Conservation (phyloP, 2,797 vertebrate species). For the Vespertilio murinus region DNA sequence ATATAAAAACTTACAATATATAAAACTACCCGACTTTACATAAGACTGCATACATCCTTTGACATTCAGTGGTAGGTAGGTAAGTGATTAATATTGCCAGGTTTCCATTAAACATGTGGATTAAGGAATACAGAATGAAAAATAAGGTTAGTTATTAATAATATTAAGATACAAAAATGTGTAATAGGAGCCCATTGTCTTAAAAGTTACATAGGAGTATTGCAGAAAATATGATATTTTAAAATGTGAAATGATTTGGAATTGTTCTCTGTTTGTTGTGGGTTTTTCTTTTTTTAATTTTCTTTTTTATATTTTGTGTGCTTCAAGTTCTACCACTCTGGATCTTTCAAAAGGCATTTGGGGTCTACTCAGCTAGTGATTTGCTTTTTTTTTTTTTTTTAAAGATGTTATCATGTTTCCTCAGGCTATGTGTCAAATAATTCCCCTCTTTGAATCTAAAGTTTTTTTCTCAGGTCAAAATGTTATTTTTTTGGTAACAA, state of each 20-base stretch:
- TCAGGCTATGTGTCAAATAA: background rate
- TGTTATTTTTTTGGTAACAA: background rate
- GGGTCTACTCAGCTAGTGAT: background rate
- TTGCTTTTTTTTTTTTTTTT: background rate
- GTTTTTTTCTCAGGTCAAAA: background rate
- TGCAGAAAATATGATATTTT: background rate
- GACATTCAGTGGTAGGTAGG: background rate
- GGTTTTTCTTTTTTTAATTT: background rate
- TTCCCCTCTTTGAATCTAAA: background rate
- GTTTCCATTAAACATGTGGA: background rate
- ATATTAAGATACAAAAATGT: background rate
- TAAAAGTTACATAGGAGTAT: background rate
- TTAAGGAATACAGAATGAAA: background rate
- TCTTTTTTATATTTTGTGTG: background rate
- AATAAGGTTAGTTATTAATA: background rate
- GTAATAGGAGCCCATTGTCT: background rate
- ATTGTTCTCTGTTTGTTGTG: background rate
- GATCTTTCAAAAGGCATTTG: background rate
- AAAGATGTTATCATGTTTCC: background rate
- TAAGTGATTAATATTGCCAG: background rate
- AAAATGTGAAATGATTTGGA: background rate
- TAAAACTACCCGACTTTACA: background rate
- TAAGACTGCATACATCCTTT: background rate
- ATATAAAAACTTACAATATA: background rate
- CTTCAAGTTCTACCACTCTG: background rate